Evolutionary conservation across 2,888 invertebrate genomes (phyloP), one percentile per base, ranked within the genome.

Genomic region (Drosophila cracens): DNA sequence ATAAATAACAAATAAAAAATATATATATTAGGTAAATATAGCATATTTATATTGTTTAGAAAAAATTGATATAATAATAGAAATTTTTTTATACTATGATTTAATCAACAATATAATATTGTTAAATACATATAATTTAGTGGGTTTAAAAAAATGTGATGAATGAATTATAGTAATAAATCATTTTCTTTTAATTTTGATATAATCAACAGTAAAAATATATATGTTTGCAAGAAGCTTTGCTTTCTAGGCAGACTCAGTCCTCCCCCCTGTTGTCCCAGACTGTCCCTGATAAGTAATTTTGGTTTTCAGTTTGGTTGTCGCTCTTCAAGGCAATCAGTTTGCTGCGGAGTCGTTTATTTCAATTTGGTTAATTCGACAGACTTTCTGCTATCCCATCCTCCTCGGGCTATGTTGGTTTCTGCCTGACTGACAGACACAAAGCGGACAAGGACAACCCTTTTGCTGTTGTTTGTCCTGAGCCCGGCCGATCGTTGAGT

Each of bases 381-480:
- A 61, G 53, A 69, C 70, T 70, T 61, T 6, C 31, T 31, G 31
- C 31, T 31, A 31, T 10, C 31, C 10, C 18, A 18, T 36, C 16
- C 18, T 75, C 53, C 58, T 58, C 29, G 56, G 49, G 31, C 16
- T 38, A 2, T 27, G 54, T 56, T 40, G 29, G 51, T 48, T n/a
- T 63, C 38, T 61, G 34, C 53, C 29, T 57, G 38, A 18, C 31
- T 64, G 68, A 70, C 34, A 74, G 60, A 49, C 70, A 61, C 68
- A 75, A 81, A 59, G 65, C 66, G 73, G 52, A 62, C 69, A 70
- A 75, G 82, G 83, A 82, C 86, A 87, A 87, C 90, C 90, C 86
- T 85, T 89, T 89, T 68, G 11, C 18, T 48, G 53, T 29, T 59
- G 46, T 62, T 21, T 58, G 56, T 58, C 52, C 54, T 48, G 21